phyloP scores from a whole-genome alignment of 2,888 invertebrate genomes.

The Torymus tubicola region DNA sequence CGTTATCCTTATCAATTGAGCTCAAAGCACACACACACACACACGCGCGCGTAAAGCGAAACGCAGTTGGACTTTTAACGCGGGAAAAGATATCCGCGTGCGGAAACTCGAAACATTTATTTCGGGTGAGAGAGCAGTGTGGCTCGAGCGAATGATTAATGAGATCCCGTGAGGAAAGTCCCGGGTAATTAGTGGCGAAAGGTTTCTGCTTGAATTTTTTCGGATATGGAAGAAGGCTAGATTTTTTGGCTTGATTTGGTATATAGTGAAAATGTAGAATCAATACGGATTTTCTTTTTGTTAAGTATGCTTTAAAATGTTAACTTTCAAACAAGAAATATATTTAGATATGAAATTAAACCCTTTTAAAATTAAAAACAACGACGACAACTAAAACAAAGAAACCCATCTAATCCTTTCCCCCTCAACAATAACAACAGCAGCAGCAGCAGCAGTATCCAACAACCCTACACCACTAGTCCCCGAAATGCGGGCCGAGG shows the following conservation, averaged over 20 bases:
- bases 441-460: too few species aligned
- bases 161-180: conserved; percentile 23
- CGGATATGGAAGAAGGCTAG: not conserved
- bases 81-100: conserved; percentile 61
- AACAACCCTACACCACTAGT: too few species aligned
- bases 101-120: conserved; percentile 65
- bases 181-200: conserved; percentile 34
- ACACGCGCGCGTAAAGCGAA: conserved; percentile 43
- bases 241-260: too few species aligned
- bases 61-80: conserved; percentile 53
- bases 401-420: too few species aligned
- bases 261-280: too few species aligned
- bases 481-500: too few species aligned
- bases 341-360: too few species aligned
- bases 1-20: conserved; percentile 60
- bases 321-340: too few species aligned
- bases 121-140: conserved; percentile 48
- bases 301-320: not conserved
- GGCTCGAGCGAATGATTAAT: conserved; percentile 61
- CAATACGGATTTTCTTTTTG: not conserved
- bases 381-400: too few species aligned
- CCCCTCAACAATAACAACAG: too few species aligned
- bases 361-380: too few species aligned
- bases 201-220: not conserved
- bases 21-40: conserved; percentile 40